Base-by-base conservation (phyloP, 2,113 vertebrate species). In the Hypocryptadius cinnamomeus region DNA sequence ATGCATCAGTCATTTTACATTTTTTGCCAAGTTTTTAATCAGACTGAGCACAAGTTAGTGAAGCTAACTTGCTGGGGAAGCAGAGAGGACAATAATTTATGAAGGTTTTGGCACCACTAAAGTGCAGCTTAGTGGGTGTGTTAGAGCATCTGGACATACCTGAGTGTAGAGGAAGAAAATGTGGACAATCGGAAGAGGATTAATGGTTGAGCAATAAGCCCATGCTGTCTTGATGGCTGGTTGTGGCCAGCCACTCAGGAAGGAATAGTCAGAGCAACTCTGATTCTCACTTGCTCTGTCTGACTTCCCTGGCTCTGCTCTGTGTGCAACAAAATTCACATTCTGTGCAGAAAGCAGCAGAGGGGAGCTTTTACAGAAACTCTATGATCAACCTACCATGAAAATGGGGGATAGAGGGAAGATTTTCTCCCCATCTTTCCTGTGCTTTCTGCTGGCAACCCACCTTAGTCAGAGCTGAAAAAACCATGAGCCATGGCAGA, bases 81-180 rank as follows among this genome's bases (percentile, higher is more conserved):
- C 11, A 9, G 42, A 53, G 61, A 51, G 14, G 40, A 24, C 11
- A 30, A 54, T n/a, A 28, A 48, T 48, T 77, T 78, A 4, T 40
- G 70, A 40, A 35, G 33, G 15, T 47, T 33, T 80, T 39, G 33
- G 8, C 45, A 79, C 13, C 25, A 24, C 9, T 39, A 3, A 71
- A 56, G 23, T 0, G 0, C 61, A 50, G 5, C 3, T 64, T 65
- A n/a, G 28, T 22, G 31, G 5, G 2, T 68, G 15, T 0, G 0
- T 66, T 56, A 30, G 37, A 44, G 9, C 9, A 79, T 44, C 17
- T 3, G 54, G 15, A 61, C 1, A 3, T 47, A 42, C 27, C 1
- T 0, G 7, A 39, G n/a, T 54, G 13, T 0, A 77, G 35, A 83
- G 56, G 39, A 63, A 83, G 20, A 50, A 90, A 65, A 73, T 42